Evolutionary conservation across 2,113 vertebrate species (phyloP).

Genomic region (Dromas ardeola): DNA sequence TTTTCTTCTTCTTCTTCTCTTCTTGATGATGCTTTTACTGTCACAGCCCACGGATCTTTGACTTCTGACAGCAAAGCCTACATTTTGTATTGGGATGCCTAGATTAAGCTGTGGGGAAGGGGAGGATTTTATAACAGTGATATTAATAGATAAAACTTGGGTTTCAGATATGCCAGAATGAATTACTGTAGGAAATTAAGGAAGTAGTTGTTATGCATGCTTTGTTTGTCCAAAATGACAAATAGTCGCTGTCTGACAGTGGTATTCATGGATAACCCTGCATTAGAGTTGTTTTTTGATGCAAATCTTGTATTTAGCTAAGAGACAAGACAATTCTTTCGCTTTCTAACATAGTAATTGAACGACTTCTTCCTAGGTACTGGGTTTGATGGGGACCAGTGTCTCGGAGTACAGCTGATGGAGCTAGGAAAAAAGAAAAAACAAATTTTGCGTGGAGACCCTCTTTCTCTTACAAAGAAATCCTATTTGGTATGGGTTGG

Average conservation of each 20-base stretch:
- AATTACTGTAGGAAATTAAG: neutral
- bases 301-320: neutral
- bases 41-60: neutral
- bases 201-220: neutral
- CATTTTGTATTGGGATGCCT: neutral
- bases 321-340: neutral
- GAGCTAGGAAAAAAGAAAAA: constrained; percentile 81
- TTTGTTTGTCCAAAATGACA: neutral
- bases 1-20: neutral
- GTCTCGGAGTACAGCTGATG: constrained; percentile 89
- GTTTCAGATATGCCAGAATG: neutral
- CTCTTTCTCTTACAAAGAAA: constrained; percentile 85
- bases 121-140: neutral
- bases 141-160: neutral
- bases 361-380: constrained; percentile 75
- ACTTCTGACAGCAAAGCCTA: neutral
- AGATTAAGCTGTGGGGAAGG: neutral
- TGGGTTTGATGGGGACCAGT: constrained; percentile 93
- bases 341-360: neutral
- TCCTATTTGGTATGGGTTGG: constrained; percentile 90
- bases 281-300: neutral
- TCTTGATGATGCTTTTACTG: neutral
- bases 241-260: neutral
- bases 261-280: neutral
- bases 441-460: constrained; percentile 83